Conservation (phyloP, 2,797 vertebrate species). For the Pantherophis vulpinus region DNA sequence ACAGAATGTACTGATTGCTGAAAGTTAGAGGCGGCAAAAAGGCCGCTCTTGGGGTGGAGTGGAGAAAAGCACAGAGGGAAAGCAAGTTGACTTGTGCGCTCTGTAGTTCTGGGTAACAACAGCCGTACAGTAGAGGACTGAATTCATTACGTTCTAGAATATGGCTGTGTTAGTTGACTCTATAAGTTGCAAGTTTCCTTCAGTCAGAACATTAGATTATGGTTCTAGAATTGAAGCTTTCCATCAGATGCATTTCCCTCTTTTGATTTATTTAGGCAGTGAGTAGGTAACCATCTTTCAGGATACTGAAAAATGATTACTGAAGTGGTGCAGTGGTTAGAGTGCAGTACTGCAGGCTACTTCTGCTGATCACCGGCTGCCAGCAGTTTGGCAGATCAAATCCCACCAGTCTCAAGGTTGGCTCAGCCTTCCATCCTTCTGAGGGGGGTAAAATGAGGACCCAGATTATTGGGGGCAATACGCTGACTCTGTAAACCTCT, state of each 20-base stretch:
- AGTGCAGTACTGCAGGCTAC: no score
- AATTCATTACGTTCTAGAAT: neutral
- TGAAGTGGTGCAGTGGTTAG: no score
- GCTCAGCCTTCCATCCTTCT: no score
- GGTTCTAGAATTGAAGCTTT: neutral
- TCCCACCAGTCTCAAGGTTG: no score
- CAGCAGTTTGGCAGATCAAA: no score
- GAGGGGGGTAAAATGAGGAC: no score
- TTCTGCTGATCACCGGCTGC: no score
- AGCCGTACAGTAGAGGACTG: neutral
- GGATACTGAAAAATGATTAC: neutral
- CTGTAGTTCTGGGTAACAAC: neutral
- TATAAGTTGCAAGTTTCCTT: neutral
- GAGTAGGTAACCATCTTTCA: neutral
- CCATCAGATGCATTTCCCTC: no score
- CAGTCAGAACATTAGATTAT: neutral
- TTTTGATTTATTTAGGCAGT: neutral
- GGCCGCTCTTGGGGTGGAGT: neutral
- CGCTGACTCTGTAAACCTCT: no score
- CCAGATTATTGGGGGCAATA: no score
- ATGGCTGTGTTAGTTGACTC: neutral
- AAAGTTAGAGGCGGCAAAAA: conserved; percentile 26
- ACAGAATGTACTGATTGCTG: conserved; percentile 39
- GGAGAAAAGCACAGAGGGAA: conserved; percentile 29
- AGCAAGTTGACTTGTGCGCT: neutral